Evolutionary conservation across 1,140 invertebrate species (phyloP).

Genomic region (Papilio dardanus): DNA sequence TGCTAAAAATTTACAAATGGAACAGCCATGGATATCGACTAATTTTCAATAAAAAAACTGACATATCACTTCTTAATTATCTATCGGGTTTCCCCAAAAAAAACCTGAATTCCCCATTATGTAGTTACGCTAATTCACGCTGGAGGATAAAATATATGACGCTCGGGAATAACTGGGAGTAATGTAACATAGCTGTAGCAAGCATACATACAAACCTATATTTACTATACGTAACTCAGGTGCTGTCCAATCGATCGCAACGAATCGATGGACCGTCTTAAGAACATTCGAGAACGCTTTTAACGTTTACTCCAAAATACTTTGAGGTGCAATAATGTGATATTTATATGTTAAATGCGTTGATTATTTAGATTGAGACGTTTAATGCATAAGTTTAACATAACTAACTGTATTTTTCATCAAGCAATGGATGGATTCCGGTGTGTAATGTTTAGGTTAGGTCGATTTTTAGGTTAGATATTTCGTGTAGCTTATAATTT

Average conservation of each 20-base stretch:
- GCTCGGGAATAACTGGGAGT: background rate
- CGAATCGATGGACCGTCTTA: background rate
- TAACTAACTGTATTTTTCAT: background rate
- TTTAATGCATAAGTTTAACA: background rate
- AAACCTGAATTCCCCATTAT: background rate
- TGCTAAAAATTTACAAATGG: no score
- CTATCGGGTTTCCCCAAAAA: background rate
- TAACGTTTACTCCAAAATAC: background rate
- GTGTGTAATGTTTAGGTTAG: background rate
- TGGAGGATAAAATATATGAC: background rate
- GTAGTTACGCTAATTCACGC: background rate
- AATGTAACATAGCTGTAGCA: background rate
- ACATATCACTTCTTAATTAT: no score
- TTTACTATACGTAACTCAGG: background rate
- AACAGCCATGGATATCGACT: no score
- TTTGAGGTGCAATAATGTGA: background rate
- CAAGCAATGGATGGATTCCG: background rate
- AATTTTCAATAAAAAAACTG: no score
- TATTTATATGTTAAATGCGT: background rate
- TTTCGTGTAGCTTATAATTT: no score
- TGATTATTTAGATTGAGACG: background rate
- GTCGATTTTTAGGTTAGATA: no score
- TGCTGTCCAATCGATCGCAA: conserved; percentile 8
- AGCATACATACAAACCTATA: background rate
- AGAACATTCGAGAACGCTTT: background rate